A percentile compares a stretch with the other conserved stretches of the same genome.
Evolutionary conservation across 2,888 invertebrate species (phyloP).

Genomic region (Pristionchus arcanus): DNA sequence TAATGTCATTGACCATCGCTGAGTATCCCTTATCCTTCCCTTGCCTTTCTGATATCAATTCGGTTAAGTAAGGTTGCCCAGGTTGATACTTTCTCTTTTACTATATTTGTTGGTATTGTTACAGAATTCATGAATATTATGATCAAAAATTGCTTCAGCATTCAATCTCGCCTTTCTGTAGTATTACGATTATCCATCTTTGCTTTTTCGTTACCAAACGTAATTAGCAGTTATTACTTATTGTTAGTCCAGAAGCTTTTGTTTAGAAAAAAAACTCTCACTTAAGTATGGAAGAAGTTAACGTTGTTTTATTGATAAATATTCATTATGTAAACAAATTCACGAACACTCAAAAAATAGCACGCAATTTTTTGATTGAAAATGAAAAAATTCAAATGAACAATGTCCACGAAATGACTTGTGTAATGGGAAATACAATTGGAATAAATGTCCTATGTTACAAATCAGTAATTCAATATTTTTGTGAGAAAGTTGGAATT

Average conservation of each 20-base stretch:
- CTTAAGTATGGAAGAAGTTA: neutral
- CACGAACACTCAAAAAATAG: neutral
- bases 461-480: slow-evolving; percentile 1
- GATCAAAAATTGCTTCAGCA: neutral
- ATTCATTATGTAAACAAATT: neutral
- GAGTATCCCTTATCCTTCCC: neutral
- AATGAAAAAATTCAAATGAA: neutral
- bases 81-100: slow-evolving; percentile 21
- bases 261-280: neutral
- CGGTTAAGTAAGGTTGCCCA: neutral
- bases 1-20: neutral
- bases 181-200: neutral
- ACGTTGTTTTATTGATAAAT: slow-evolving; percentile 12
- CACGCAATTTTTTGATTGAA: neutral
- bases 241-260: neutral
- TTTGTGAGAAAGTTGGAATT: neutral
- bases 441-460: neutral
- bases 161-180: neutral
- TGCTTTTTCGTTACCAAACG: neutral
- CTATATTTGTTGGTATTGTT: neutral
- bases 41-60: neutral
- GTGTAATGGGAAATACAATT: neutral
- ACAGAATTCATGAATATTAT: neutral
- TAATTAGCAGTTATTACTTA: neutral
- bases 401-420: neutral